Evolutionary conservation across 1,140 invertebrate species (phyloP).

Genomic region (Lasaia peninsularis): DNA sequence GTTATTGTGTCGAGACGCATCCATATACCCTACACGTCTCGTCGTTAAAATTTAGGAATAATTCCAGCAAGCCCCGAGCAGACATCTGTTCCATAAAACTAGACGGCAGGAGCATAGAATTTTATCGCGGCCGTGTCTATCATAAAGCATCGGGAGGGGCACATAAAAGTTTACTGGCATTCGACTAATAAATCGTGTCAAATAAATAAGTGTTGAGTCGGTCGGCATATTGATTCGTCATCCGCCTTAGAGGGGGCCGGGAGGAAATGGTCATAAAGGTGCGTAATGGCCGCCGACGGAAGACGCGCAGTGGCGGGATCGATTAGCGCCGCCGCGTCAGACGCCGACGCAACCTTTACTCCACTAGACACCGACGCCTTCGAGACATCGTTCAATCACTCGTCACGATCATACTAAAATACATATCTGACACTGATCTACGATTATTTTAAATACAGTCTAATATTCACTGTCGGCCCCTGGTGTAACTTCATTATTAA

Average conservation of each 20-base stretch:
- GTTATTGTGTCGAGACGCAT: constrained; percentile 11
- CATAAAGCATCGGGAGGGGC: constrained; percentile 61
- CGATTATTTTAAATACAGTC: too few species aligned
- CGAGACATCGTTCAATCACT: constrained; percentile 7
- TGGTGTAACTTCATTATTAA: not conserved
- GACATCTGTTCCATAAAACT: constrained; percentile 67
- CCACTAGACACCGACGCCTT: constrained; percentile 13
- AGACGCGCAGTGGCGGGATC: constrained; percentile 74
- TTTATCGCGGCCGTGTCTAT: constrained; percentile 63
- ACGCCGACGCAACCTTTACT: constrained; percentile 59
- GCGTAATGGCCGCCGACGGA: constrained; percentile 72
- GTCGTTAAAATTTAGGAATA: constrained; percentile 46
- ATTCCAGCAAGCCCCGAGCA: constrained; percentile 37
- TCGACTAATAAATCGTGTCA: constrained; percentile 74
- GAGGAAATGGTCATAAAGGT: constrained; percentile 67
- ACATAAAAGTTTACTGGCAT: constrained; percentile 74
- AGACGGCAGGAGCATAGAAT: constrained; percentile 63
- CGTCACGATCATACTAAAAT: constrained; percentile 7
- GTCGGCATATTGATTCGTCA: constrained; percentile 77
- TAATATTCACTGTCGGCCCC: too few species aligned
- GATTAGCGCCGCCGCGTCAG: constrained; percentile 66
- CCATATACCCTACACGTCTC: constrained; percentile 27
- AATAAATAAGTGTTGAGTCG: constrained; percentile 77
- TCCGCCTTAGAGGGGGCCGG: constrained; percentile 61
- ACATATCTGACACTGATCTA: not conserved